Evolutionary conservation across 2,888 invertebrate genomes (phyloP).

Genomic region (Stenotaenia linearis): DNA sequence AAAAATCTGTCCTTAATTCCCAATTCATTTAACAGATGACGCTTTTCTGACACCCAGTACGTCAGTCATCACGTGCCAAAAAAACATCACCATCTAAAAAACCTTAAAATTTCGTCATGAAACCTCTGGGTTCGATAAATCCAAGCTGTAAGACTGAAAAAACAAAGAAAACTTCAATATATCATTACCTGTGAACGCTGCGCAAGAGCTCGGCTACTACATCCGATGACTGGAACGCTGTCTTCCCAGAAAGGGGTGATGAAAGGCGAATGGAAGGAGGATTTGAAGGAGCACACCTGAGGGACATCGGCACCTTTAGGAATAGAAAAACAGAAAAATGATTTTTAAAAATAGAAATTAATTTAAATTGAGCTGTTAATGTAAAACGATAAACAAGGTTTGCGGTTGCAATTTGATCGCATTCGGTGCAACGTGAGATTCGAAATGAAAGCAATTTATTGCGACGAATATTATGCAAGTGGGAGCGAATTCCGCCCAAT

Average conservation of each 20-base stretch:
- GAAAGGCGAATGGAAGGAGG: conserved; percentile 31
- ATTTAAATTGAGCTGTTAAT: not conserved
- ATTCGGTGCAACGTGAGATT: not conserved
- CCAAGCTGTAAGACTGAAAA: no score
- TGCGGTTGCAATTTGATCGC: conserved; percentile 22
- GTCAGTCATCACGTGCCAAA: no score
- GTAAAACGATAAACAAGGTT: not conserved
- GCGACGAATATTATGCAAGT: not conserved
- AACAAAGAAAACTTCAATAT: not conserved
- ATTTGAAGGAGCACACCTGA: conserved; percentile 26
- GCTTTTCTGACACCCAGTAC: no score
- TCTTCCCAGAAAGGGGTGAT: conserved; percentile 36
- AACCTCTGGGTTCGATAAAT: no score
- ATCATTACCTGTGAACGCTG: conserved; percentile 32
- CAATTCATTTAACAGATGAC: no score
- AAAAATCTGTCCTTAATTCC: no score
- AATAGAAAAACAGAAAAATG: not conserved
- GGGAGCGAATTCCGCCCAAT: conserved; percentile 13
- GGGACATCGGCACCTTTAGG: not conserved
- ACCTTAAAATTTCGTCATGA: no score
- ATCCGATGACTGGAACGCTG: conserved; percentile 30
- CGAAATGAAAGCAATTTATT: not conserved
- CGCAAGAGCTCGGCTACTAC: conserved; percentile 31
- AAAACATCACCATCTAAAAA: no score
- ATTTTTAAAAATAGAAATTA: not conserved